Evolutionary conservation across 2,888 invertebrate genomes (phyloP).

Genomic region (Patella pellucida): DNA sequence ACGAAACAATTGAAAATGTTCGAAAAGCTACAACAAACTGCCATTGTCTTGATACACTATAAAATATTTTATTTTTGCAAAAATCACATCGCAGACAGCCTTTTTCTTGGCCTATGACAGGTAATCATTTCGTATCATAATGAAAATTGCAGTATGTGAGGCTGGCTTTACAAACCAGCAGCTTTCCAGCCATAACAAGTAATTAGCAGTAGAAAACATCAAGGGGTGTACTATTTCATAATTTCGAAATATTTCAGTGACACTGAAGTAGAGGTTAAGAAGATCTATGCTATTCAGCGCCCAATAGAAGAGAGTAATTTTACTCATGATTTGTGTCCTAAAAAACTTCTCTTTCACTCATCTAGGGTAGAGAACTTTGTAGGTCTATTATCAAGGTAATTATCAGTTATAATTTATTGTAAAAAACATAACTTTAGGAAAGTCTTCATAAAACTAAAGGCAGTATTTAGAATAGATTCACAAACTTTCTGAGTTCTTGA

Average conservation of each 20-base stretch:
- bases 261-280: conserved; percentile 39
- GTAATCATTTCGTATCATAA: background rate
- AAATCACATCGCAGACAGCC: no score
- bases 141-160: background rate
- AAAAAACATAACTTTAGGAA: no score
- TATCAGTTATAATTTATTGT: background rate
- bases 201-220: background rate
- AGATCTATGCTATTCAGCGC: conserved; percentile 56
- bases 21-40: no score
- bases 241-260: conserved; percentile 34
- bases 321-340: conserved; percentile 43
- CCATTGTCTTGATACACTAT: no score
- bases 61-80: no score
- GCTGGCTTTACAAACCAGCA: background rate
- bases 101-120: background rate
- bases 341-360: conserved; percentile 61
- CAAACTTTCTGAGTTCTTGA: no score
- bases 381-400: conserved; percentile 68
- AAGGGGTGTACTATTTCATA: background rate
- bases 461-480: no score
- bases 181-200: background rate
- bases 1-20: no score
- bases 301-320: conserved; percentile 59
- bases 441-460: no score
- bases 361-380: conserved; percentile 66